Conservation (phyloP, 2,797 vertebrate genomes). For the Psittacula derbiana region DNA sequence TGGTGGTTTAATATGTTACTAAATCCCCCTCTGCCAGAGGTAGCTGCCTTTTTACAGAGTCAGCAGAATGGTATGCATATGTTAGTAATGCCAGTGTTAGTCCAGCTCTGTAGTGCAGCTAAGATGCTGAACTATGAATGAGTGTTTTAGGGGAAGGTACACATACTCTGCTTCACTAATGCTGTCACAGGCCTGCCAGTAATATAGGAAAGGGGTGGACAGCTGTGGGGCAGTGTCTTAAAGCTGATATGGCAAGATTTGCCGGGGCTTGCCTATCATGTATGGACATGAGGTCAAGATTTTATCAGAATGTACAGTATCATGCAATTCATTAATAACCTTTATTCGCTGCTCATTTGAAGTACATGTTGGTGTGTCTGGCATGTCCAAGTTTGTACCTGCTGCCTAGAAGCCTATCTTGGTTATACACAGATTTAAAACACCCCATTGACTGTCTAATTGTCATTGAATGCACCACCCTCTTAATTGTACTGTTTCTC, state of each 20-base stretch:
- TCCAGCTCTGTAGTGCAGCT: neutral
- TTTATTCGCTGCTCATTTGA: neutral
- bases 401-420: neutral
- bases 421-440: neutral
- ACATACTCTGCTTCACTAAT: neutral
- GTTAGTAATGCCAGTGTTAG: neutral
- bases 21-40: slow-evolving; percentile 1
- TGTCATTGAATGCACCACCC: neutral
- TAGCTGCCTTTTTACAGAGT: neutral
- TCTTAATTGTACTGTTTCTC: neutral
- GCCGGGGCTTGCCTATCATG: neutral
- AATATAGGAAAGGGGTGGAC: neutral
- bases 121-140: neutral
- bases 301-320: neutral
- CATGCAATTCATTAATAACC: neutral
- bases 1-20: slow-evolving; percentile 52
- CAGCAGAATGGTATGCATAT: neutral
- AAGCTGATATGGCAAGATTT: neutral
- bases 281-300: neutral
- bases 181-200: neutral
- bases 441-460: neutral
- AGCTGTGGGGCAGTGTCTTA: neutral
- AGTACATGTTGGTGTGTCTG: neutral
- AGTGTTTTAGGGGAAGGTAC: neutral
- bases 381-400: neutral